Conservation (phyloP, 2,888 invertebrate species). For the Rhodophaea formosa region DNA sequence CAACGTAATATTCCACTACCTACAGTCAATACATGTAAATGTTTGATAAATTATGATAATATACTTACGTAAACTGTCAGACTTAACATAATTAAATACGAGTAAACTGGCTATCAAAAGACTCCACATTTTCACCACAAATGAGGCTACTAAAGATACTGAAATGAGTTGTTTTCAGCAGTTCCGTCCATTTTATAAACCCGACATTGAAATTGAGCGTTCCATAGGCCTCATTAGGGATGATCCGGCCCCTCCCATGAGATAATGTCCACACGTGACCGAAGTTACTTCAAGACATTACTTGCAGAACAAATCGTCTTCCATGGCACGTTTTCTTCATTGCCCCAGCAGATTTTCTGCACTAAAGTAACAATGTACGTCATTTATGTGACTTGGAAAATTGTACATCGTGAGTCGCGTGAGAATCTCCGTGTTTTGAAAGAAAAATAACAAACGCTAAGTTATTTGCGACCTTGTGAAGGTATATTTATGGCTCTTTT, state of each 20-base stretch:
- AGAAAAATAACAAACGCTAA: not conserved
- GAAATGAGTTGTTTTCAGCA: conserved; percentile 33
- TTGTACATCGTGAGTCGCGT: conserved; percentile 1
- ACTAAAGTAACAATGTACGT: not conserved
- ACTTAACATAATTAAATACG: conserved; percentile 34
- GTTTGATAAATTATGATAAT: conserved; percentile 12
- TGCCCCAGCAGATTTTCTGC: not conserved
- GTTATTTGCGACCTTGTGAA: conserved; percentile 1
- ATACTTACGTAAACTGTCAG: conserved; percentile 54
- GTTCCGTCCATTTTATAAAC: conserved; percentile 48
- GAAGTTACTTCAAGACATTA: not conserved
- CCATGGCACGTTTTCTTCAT: not conserved
- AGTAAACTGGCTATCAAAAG: conserved; percentile 33
- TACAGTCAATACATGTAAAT: too few relatives aligned
- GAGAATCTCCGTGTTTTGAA: not conserved
- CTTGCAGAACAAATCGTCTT: not conserved
- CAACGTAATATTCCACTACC: too few relatives aligned
- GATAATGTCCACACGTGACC: conserved; percentile 28
- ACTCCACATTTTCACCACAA: conserved; percentile 38
- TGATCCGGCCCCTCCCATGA: conserved; percentile 31
- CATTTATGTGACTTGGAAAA: conserved; percentile 1
- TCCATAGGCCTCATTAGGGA: conserved; percentile 48
- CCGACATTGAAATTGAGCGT: conserved; percentile 50
- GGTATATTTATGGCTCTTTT: conserved; percentile 2
- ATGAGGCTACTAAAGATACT: conserved; percentile 31